Base-by-base conservation (phyloP, 2,113 vertebrate genomes). In the Piprites chloris region DNA sequence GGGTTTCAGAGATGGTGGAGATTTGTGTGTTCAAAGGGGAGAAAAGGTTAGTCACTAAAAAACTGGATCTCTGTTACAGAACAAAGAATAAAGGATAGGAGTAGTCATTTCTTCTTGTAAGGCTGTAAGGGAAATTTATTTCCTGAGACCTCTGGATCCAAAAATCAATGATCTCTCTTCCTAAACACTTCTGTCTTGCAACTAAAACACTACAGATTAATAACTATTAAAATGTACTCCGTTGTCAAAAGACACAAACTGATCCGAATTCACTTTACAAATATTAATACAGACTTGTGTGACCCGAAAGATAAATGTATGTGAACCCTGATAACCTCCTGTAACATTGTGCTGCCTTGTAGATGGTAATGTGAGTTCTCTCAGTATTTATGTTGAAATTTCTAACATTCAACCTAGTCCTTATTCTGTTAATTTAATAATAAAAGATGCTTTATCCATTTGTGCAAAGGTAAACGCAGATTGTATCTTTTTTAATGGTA, bases 311-410 rank as follows among this genome's bases (percentile, higher is more conserved):
- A 97, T 98, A 98, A 98, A 97, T 98, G 95, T 98, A 92, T 98
- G 98, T 98, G 97, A 98, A 95, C 97, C 98, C 97, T 75, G 97
- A 97, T 98, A 98, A 98, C 98, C 95, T 97, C 96, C 97, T 98
- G 97, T 98, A 98, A 98, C 98, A 98, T 98, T 98, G 98, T 98
- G 98, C 98, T 99, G 99, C 99, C 99, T 99, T 99, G 98, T 99
- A 99, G 98, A 98, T 99, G 98, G 99, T 99, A 98, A 98, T 98
- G 98, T 98, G 98, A 99, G 98, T 98, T 98, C 97, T 97, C 95
- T 98, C 97, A 94, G 98, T 98, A 98, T 98, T 98, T 98, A 98
- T 98, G 98, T 98, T 98, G 98, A 97, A 95, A 97, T 98, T 98
- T 98, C 98, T 98, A 98, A 98, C 98, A 98, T 98, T 97, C 98